Evolutionary conservation across 2,888 invertebrate species (phyloP), one percentile per base, ranked within the genome.

Genomic region (Antheraea assamensis): DNA sequence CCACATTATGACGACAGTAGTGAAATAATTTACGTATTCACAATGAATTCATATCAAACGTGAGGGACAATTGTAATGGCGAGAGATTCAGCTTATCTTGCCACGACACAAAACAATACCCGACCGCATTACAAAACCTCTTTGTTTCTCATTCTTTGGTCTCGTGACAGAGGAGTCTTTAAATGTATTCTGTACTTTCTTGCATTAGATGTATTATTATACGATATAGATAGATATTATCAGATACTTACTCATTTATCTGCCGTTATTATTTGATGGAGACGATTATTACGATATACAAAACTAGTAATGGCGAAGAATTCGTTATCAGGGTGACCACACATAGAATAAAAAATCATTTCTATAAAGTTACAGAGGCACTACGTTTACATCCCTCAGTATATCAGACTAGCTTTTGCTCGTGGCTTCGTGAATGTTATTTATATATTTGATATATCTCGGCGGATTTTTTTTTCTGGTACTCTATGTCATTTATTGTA

Each of bases 21-120:
- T 30, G 17, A 64, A 27, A 30, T 64, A 64, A 64, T 17, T 3
- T 27, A 64, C 30, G 27, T 35, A 68, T 68, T 68, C n/a, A 66
- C 66, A 68, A 35, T 68, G 35, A 68, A 35, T 8, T 68, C 68
- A 35, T 68, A 68, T 68, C 68, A 68, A 21, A 35, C 35, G 68
- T 35, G 35, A 21, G 68, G n/a, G 35, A 68, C 68, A 21, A 68
- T 68, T 35, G 68, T 68, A 68, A 35, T 19, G 68, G 24, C 35
- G 35, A 68, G 68, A 68, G 35, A 35, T 35, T 35, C 68, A 68
- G 68, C 68, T 68, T 68, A 68, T 68, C 68, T 68, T 68, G 68
- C 35, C 35, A 68, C 68, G 68, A 35, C 13, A 35, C n/a, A 35
- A 30, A 27, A 68, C 68, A 68, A 35, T 35, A n/a, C 21, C 4